These are phyloP conservation scores for Phasianus colchicus DNA, from an alignment of 2,113 vertebrate species.

Conservation along the genomic window DNA sequence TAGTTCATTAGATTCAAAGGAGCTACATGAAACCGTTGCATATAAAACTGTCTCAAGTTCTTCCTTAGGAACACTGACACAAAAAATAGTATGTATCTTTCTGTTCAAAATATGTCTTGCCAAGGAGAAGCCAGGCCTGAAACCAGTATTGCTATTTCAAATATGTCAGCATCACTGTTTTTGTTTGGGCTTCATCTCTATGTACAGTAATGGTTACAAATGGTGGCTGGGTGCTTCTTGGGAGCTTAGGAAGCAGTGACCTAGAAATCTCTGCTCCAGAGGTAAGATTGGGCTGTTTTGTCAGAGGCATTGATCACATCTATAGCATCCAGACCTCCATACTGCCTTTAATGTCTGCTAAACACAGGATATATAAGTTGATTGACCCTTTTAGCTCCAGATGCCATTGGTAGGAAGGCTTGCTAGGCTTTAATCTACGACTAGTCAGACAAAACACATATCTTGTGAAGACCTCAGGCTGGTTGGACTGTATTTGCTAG, in stretches of 20 bases:
- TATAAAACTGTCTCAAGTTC: background rate
- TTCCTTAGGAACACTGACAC: background rate
- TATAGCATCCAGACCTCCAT: background rate
- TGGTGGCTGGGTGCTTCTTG: background rate
- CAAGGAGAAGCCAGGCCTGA: background rate
- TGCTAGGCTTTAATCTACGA: background rate
- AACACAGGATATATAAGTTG: background rate
- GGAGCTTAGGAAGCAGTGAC: background rate
- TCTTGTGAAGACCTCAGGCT: background rate
- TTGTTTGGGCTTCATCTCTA: background rate
- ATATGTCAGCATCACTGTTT: background rate
- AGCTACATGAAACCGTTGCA: background rate
- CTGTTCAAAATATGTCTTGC: background rate
- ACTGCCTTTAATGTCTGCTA: background rate
- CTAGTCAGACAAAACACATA: background rate
- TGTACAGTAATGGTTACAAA: background rate
- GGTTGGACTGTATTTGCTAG: background rate
- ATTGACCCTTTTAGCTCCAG: background rate
- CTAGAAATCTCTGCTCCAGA: background rate
- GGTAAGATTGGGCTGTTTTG: background rate
- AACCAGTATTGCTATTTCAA: background rate
- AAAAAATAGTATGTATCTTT: background rate
- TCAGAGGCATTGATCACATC: background rate
- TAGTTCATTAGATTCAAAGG: background rate
- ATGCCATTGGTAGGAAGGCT: background rate